Conservation (phyloP, 2,888 invertebrate species). For the Ichneumoninae sp. region DNA sequence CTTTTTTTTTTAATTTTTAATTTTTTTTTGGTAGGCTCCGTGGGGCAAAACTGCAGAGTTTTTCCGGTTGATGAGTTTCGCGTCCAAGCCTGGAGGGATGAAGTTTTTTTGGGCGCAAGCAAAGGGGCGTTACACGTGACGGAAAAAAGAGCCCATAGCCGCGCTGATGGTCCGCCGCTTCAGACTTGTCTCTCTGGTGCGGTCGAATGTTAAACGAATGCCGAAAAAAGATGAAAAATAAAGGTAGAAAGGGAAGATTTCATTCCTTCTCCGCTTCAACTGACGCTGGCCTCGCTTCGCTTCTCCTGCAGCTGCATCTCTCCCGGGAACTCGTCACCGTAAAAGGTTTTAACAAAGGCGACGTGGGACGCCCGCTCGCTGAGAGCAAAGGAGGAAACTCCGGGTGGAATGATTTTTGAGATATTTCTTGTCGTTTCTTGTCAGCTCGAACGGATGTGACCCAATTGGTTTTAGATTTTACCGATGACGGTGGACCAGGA, state of each 20-base stretch:
- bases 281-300: conserved; percentile 22
- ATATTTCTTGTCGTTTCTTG: conserved; percentile 32
- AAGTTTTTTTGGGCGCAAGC: background rate
- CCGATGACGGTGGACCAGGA: conserved; percentile 38
- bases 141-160: background rate
- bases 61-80: conserved; percentile 29
- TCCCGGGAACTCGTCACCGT: conserved; percentile 46
- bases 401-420: conserved; percentile 42
- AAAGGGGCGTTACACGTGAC: background rate
- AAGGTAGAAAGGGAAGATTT: conserved; percentile 23
- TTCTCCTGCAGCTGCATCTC: conserved; percentile 29
- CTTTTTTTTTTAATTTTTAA: too few species aligned
- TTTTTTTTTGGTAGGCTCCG: background rate
- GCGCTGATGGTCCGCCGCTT: background rate
- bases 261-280: conserved; percentile 42
- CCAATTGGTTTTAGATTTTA: conserved; percentile 62
- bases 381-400: conserved; percentile 35
- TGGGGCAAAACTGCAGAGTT: background rate
- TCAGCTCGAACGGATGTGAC: conserved; percentile 53
- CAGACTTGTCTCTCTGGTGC: conserved; percentile 7
- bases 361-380: conserved; percentile 17
- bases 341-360: conserved; percentile 46
- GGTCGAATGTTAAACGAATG: conserved; percentile 39
- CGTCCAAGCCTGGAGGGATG: conserved; percentile 9
- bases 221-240: conserved; percentile 4